Conservation (phyloP, 2,888 invertebrate species). For the Campopleginae sp. region DNA sequence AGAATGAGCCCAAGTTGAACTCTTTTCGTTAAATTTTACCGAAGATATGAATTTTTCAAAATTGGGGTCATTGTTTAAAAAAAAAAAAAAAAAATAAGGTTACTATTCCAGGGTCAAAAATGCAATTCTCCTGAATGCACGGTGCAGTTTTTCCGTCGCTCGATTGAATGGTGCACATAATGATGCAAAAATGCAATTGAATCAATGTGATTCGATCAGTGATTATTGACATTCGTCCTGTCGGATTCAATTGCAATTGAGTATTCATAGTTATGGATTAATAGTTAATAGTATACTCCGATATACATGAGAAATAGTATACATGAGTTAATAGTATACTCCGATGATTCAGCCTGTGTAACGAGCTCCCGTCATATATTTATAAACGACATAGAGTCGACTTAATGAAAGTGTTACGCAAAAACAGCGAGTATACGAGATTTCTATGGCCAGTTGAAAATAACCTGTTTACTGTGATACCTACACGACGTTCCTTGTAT, state of each 20-base stretch:
- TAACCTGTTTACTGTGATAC: constrained; percentile 23
- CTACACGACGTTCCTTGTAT: not conserved
- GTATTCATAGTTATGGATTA: constrained; percentile 4
- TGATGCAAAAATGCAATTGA: constrained; percentile 21
- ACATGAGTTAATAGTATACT: too few relatives aligned
- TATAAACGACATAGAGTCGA: not conserved
- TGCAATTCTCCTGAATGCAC: not conserved
- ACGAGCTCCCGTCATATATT: constrained; percentile 16
- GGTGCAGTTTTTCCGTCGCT: not conserved
- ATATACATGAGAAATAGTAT: too few relatives aligned
- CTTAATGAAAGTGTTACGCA: constrained; percentile 44
- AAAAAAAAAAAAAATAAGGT: too few relatives aligned
- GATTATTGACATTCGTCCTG: not conserved
- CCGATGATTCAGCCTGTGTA: not conserved
- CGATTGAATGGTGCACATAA: not conserved
- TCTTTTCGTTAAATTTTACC: too few relatives aligned
- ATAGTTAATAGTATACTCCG: constrained; percentile 2
- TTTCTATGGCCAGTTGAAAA: constrained; percentile 31
- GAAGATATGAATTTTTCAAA: too few relatives aligned
- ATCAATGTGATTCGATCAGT: constrained; percentile 3
- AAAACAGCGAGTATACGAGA: constrained; percentile 35
- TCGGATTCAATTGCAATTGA: constrained; percentile 8
- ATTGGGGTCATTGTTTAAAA: too few relatives aligned
- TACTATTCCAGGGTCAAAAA: too few relatives aligned
- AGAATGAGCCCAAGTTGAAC: too few relatives aligned